Base-by-base conservation (phyloP, 2,888 invertebrate species). In the Ormyrus labotus region DNA sequence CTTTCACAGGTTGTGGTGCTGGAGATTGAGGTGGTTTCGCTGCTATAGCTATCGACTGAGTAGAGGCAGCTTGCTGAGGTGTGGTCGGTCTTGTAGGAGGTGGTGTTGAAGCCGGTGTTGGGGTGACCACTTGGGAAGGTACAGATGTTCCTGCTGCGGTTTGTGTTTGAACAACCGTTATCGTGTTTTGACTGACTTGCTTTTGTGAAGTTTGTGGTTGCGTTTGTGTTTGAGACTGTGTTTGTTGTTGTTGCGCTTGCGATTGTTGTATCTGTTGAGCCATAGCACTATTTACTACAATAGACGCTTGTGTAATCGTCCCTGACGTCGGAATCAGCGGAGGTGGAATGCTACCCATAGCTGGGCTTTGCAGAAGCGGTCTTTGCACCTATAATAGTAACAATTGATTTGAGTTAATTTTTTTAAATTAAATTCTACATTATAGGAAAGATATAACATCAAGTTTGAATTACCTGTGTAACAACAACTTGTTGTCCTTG, bases 401-500 rank as follows among this genome's bases (percentile, higher is more conserved):
- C 2, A 58, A 58, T 11, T 58, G 6, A 2, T 51, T 63, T 51
- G 47, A 51, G 48, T 19, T 64, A 9, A 48, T 19, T 48, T 4
- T 34, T 34, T 34, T 4, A 34, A 34, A 34, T 34, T 34, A 34
- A 34, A 34, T 34, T 34, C 34, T 34, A 34, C 2, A 34, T 34
- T 34, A 34, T 2, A 34, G 34, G 3, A 34, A 34, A 34, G 2
- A 34, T 34, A 34, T 34, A 34, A 34, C 34, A 34, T 34, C 34
- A 34, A 73, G 10, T 51, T 7, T n/a, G 60, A 5, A 13, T 19
- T 34, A 72, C 78, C 67, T 83, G 81, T 1, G 82, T 83, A 2
- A 82, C 82, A 11, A 82, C 82, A 80, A 94, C 93, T 86, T 94
- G 94, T 84, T 94, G 94, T 0, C 94, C 94, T 85, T 94, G 94